phyloP scores from a whole-genome alignment of 2,888 invertebrate species.

The Drosophila aldrichi region DNA sequence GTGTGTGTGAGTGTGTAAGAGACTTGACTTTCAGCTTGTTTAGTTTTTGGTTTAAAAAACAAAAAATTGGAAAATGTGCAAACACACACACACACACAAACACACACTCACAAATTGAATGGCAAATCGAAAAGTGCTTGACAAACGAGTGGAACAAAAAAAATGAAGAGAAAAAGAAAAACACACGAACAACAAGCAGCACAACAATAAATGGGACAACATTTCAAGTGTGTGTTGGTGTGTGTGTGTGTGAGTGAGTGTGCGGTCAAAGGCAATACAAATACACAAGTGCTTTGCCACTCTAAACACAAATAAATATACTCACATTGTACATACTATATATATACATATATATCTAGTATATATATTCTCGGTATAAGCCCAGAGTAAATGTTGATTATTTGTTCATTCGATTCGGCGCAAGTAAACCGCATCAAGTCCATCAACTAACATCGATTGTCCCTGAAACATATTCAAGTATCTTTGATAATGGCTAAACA shows the following conservation, averaged over 20 bases:
- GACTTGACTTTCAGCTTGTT: conserved; percentile 62
- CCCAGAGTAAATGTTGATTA: conserved; percentile 63
- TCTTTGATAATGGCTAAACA: conserved; percentile 50
- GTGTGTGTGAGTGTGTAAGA: conserved; percentile 25
- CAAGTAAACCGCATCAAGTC: neutral
- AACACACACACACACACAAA: neutral
- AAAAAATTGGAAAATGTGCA: conserved; percentile 22
- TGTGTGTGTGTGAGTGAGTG: conserved; percentile 27
- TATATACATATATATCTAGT: neutral
- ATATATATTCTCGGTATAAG: conserved; percentile 17
- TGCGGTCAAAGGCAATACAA: conserved; percentile 42
- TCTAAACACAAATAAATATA: conserved; percentile 36
- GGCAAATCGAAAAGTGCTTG: conserved; percentile 73
- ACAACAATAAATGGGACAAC: conserved; percentile 51
- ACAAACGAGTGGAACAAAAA: conserved; percentile 50
- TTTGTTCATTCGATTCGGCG: conserved; percentile 35
- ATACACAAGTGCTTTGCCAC: conserved; percentile 44
- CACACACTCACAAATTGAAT: conserved; percentile 49
- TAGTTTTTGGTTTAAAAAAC: conserved; percentile 53
- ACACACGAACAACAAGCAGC: conserved; percentile 24
- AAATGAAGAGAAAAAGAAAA: conserved; percentile 13
- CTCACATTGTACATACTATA: conserved; percentile 2
- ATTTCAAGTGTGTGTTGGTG: conserved; percentile 30
- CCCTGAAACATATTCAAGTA: conserved; percentile 15
- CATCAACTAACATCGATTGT: neutral